Evolutionary conservation across 2,797 vertebrate species (phyloP).

Genomic region (Zonotrichia albicollis): DNA sequence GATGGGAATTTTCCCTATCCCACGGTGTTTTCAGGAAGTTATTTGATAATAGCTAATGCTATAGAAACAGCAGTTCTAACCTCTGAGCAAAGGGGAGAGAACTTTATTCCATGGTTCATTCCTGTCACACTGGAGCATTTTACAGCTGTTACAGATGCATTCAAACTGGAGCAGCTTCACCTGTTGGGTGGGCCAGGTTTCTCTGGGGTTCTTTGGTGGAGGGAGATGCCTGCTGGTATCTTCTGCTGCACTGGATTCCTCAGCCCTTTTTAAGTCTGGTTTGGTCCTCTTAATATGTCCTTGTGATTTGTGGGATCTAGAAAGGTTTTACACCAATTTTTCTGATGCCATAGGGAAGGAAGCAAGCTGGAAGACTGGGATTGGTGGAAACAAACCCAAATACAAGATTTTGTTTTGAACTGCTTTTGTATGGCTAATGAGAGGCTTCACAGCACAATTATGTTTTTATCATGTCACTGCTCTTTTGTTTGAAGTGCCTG

Average conservation of each 20-base stretch:
- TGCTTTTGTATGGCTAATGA: constrained; percentile 41
- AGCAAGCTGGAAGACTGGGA: not conserved
- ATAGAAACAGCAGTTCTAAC: not conserved
- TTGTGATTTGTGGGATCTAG: constrained; percentile 46
- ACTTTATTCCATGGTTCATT: not conserved
- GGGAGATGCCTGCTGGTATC: not conserved
- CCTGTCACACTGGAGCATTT: not conserved
- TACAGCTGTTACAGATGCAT: not conserved
- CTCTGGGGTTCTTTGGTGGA: not conserved
- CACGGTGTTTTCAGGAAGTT: not conserved
- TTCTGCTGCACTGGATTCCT: not conserved
- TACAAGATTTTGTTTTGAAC: not conserved
- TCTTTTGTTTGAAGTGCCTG: constrained; percentile 71
- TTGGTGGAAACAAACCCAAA: constrained; percentile 19
- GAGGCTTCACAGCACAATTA: constrained; percentile 49
- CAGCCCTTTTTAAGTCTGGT: constrained; percentile 14
- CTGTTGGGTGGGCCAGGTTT: not conserved
- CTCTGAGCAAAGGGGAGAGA: not conserved
- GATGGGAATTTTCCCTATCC: not conserved
- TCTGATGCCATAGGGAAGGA: not conserved
- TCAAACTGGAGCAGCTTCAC: not conserved
- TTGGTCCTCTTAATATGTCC: constrained; percentile 29
- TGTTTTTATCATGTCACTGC: constrained; percentile 50
- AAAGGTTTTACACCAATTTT: constrained; percentile 35
- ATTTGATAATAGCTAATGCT: not conserved